Evolutionary conservation across 2,888 invertebrate genomes (phyloP), one percentile per base, ranked within the genome.

Genomic region (Phasia obesa): DNA sequence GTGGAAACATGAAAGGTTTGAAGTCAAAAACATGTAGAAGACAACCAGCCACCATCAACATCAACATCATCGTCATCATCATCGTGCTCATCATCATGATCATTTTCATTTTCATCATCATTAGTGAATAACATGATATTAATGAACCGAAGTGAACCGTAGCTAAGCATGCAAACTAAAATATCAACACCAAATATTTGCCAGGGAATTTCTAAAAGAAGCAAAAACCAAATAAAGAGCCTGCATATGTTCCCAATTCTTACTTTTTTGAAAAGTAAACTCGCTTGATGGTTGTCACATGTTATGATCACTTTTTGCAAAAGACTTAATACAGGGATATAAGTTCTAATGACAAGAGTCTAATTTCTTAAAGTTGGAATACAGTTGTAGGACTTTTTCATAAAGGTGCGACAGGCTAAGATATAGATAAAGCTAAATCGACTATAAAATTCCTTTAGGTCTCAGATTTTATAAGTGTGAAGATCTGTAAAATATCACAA

Each of bases 1-100:
- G 51, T 83, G 74, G 69, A 84, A 69, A 83, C 87, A 85, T 85
- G 86, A 85, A 86, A 86, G 85, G 53, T 75, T 73, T 76, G 70
- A 83, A 76, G 64, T 64, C 42, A 75, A 49, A 51, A 74, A n/a
- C 59, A 59, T 64, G 38, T 53, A 27, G 57, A 79, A 67, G 44
- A 59, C 78, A 71, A 55, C 65, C 65, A 73, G 64, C 69, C 70
- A 70, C 60, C 59, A 70, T n/a, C n/a, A n/a, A n/a, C n/a, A n/a
- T n/a, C n/a, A n/a, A n/a, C n/a, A n/a, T 49, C 62, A 70, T 55
- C 55, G 57, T 44, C 53, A 11, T 47, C 55, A 70, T 60, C 57
- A 60, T 38, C 53, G 21, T 7, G 11, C n/a, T 35, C 42, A 49
- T 25, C 35, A 49, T 9, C 31, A 27, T 17, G 15, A 47, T 31